Conservation (phyloP, 2,888 invertebrate species). For the Dioctria linearis region DNA sequence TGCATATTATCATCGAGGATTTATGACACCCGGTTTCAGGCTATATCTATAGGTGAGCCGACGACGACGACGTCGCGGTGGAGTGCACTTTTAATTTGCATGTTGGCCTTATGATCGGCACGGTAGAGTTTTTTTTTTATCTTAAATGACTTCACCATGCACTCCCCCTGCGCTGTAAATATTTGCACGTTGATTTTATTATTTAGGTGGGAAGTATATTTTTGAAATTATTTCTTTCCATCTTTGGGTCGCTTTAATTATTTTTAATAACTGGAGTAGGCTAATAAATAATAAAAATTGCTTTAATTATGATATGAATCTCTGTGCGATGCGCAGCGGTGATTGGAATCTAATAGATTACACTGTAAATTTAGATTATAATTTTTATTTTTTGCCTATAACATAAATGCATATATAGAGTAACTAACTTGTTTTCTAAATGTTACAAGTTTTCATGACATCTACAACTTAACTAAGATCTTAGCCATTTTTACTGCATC, state of each 20-base stretch:
- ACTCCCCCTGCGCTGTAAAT: neutral
- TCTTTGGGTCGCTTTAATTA: neutral
- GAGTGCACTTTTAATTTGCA: conserved; percentile 51
- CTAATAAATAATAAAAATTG: no score
- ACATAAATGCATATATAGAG: no score
- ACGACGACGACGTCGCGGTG: neutral
- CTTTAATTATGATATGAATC: no score
- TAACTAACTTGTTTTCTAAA: no score
- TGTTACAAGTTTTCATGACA: no score
- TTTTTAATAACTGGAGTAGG: neutral
- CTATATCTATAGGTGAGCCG: conserved; percentile 1
- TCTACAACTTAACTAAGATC: no score
- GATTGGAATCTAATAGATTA: no score
- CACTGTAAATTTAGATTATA: no score
- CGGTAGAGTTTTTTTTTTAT: neutral
- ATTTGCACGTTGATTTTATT: neutral
- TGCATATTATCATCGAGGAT: conserved; percentile 61
- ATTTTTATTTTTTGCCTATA: no score
- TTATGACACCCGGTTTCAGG: conserved; percentile 57
- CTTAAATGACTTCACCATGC: neutral
- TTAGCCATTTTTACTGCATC: no score
- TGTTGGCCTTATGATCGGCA: conserved; percentile 15
- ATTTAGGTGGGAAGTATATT: conserved; percentile 5
- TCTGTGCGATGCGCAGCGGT: no score
- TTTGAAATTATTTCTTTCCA: neutral